Percentiles rank a stretch among this genome's conserved stretches.
These are phyloP conservation scores for Rhyacichthys aspro DNA, from an alignment of 2,797 vertebrate genomes.

Conservation along the genomic window DNA sequence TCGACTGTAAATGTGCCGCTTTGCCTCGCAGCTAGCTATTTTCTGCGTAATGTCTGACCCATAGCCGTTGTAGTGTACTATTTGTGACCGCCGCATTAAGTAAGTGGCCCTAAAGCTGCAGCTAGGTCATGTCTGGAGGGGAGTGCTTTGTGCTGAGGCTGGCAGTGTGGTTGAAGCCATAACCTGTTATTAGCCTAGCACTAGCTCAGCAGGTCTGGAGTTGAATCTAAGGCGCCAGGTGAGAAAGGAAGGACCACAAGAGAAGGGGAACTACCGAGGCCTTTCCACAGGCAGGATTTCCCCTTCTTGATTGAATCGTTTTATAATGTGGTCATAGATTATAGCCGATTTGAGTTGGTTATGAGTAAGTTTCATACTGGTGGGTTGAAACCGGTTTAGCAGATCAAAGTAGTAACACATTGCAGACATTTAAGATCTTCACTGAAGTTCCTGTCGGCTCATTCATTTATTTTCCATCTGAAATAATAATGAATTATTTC, in stretches of 20 bases:
- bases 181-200: constrained; percentile 76
- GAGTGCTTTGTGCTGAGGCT: constrained; percentile 69
- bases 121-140: constrained; percentile 75
- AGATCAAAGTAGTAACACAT: background rate
- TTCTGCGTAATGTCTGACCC: constrained; percentile 69
- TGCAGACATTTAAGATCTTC: background rate
- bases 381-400: background rate
- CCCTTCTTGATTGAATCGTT: background rate
- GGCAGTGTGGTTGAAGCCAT: constrained; percentile 66
- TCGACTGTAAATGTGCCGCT: constrained; percentile 32
- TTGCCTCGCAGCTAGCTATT: constrained; percentile 45
- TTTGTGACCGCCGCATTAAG: constrained; percentile 34
- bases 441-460: no score
- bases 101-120: constrained; percentile 58
- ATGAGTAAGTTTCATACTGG: background rate
- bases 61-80: constrained; percentile 13
- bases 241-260: constrained; percentile 20
- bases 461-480: no score
- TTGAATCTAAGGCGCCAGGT: constrained; percentile 50
- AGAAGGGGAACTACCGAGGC: constrained; percentile 21
- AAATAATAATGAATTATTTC: no score
- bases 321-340: constrained; percentile 4
- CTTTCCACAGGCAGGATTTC: constrained; percentile 5
- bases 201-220: constrained; percentile 71
- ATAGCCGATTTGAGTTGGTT: background rate